Evolutionary conservation across 2,888 invertebrate species (phyloP), one percentile per base, ranked within the genome.

Genomic region (Lepidochrysops patricia): DNA sequence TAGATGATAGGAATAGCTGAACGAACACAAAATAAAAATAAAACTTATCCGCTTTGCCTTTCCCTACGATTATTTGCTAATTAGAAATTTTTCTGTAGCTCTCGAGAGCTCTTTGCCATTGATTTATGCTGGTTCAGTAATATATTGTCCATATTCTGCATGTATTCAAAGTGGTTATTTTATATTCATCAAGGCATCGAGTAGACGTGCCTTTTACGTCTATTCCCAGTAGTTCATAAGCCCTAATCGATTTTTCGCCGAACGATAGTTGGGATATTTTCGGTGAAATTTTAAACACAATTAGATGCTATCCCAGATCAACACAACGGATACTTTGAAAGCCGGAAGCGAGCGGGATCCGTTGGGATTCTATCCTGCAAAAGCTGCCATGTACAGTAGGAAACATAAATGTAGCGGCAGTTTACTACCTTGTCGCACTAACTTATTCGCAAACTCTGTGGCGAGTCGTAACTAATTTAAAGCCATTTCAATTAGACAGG

Each of bases 261-360:
- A 52, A 13, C 15, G 7, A 29, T 52, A 52, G 13, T 52, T n/a
- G 27, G 52, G 7, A 26, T 27, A 27, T 52, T 52, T 52, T 26
- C 29, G 54, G 32, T 54, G 15, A 54, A 54, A 54, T 54, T 54
- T 54, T 54, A 54, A 54, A 54, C 32, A 54, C 27, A 54, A 54
- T 54, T 54, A 32, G 52, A 27, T 54, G 32, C 27, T 32, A 32
- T 32, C 54, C 32, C 54, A 54, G 54, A 54, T 54, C 54, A 54
- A 54, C 54, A 32, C 19, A 54, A 29, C 52, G 54, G 54, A 54
- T 32, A 32, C 32, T 54, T 32, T 15, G 27, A 54, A 54, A 54
- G 32, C 27, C 29, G 27, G 52, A 27, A 26, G 27, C 50, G 5
- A 50, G n/a, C 52, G 26, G 13, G 29, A 54, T 54, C 54, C 54